Percentiles rank a stretch among this genome's conserved stretches.
These are phyloP conservation scores for Napeogenes sylphis DNA, from an alignment of 2,888 invertebrate species.

Conservation along the genomic window DNA sequence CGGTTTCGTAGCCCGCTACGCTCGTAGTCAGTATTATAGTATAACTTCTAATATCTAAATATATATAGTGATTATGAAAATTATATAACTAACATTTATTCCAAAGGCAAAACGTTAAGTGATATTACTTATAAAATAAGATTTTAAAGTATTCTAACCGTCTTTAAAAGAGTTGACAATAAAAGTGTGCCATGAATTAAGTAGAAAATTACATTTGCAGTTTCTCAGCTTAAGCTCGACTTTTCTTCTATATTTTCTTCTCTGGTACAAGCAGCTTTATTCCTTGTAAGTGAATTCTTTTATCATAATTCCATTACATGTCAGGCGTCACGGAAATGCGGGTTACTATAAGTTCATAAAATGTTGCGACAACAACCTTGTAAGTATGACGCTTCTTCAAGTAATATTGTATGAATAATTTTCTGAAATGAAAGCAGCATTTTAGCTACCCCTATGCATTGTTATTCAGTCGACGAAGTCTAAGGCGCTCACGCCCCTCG, in stretches of 20 bases:
- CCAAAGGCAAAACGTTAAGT: neutral
- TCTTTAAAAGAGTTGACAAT: slow-evolving; percentile 26
- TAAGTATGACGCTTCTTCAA: slow-evolving; percentile 9
- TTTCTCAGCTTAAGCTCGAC: slow-evolving; percentile 37
- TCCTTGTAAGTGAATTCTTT: slow-evolving; percentile 40
- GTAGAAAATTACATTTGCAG: slow-evolving; percentile 47
- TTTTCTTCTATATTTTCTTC: slow-evolving; percentile 39
- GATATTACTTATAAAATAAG: neutral
- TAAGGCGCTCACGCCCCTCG: slow-evolving; percentile 66
- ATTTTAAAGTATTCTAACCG: slow-evolving; percentile 16
- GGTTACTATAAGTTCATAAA: slow-evolving; percentile 41
- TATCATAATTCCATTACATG: slow-evolving; percentile 49
- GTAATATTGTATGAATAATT: slow-evolving; percentile 43
- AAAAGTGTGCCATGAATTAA: slow-evolving; percentile 42
- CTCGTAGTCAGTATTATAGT: neutral
- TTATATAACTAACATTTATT: neutral
- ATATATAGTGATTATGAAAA: no score
- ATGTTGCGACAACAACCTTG: slow-evolving; percentile 38
- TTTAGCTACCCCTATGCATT: slow-evolving; percentile 66
- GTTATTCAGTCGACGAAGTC: slow-evolving; percentile 71
- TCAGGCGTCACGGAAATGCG: slow-evolving; percentile 38
- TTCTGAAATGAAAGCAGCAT: slow-evolving; percentile 48
- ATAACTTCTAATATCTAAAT: no score
- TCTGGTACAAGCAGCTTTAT: slow-evolving; percentile 40
- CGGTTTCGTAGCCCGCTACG: neutral